phyloP scores from a whole-genome alignment of 2,113 vertebrate species.

The Notothenia coriiceps region DNA sequence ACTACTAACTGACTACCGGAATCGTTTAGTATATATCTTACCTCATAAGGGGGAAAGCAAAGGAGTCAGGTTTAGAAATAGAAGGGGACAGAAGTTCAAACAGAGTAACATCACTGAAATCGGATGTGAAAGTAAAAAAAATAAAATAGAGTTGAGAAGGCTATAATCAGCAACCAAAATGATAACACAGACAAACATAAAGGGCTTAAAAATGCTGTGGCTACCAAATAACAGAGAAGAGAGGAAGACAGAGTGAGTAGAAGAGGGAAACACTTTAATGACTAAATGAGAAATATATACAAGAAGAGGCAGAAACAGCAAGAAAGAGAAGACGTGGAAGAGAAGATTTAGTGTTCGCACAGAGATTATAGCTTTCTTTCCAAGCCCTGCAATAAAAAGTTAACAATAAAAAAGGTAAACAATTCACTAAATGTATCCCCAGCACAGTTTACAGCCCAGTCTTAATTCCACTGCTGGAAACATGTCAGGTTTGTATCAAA shows the following conservation, averaged over 20 bases:
- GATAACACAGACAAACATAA: constrained; percentile 31
- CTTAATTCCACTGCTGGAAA: constrained; percentile 31
- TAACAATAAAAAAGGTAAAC: constrained; percentile 42
- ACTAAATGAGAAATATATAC: constrained; percentile 39
- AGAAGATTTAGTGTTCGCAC: constrained; percentile 28
- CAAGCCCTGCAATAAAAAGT: constrained; percentile 63
- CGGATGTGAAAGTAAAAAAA: constrained; percentile 44
- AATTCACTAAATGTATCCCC: constrained; percentile 63
- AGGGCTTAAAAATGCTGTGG: constrained; percentile 27
- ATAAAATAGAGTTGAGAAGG: neutral
- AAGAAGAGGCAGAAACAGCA: constrained; percentile 31
- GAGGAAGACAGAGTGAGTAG: constrained; percentile 31
- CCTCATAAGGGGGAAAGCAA: neutral
- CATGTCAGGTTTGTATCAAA: constrained; percentile 39
- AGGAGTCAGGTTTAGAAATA: neutral
- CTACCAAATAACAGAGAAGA: constrained; percentile 57
- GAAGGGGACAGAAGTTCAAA: neutral
- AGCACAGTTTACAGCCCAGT: constrained; percentile 54
- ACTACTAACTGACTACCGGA: neutral
- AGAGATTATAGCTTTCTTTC: constrained; percentile 56
- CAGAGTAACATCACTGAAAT: constrained; percentile 19
- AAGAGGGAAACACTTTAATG: constrained; percentile 44
- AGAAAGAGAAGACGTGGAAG: constrained; percentile 3
- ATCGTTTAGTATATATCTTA: constrained; percentile 20
- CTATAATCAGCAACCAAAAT: constrained; percentile 54